Evolutionary conservation across 2,888 invertebrate species (phyloP).

Genomic region (Ferrisia virgata): DNA sequence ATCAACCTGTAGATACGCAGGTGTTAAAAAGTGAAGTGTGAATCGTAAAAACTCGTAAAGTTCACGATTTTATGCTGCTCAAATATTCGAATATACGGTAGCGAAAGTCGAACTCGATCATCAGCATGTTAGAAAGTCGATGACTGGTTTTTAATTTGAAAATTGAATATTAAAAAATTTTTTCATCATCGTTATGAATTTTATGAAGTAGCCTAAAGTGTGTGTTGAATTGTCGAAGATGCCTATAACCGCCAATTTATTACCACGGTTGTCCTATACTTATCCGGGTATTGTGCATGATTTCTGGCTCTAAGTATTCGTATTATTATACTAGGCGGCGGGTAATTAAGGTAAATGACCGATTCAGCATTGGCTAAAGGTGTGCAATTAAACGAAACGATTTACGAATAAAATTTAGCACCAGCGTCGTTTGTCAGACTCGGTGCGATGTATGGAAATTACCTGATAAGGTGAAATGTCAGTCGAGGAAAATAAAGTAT

Average conservation of each 20-base stretch:
- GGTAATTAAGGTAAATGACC: no score
- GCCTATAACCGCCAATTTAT: background rate
- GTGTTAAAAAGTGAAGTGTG: no score
- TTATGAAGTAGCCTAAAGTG: background rate
- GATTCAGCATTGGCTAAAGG: no score
- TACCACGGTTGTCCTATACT: background rate
- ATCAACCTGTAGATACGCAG: no score
- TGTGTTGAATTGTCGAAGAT: no score
- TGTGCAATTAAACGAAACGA: no score
- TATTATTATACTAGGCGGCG: no score
- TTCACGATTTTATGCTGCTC: no score
- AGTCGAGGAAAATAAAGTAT: background rate
- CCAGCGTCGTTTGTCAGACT: background rate
- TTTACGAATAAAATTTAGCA: no score
- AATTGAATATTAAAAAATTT: background rate
- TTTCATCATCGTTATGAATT: background rate
- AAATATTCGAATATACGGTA: background rate
- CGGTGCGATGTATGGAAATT: background rate
- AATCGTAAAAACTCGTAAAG: no score
- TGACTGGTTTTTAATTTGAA: background rate
- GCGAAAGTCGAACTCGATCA: conserved; percentile 9
- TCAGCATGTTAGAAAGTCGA: background rate
- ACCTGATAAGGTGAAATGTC: background rate
- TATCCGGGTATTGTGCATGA: no score
- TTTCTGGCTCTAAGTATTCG: no score